phyloP scores from a whole-genome alignment of 2,797 vertebrate species.

The Hybognathus amarus region DNA sequence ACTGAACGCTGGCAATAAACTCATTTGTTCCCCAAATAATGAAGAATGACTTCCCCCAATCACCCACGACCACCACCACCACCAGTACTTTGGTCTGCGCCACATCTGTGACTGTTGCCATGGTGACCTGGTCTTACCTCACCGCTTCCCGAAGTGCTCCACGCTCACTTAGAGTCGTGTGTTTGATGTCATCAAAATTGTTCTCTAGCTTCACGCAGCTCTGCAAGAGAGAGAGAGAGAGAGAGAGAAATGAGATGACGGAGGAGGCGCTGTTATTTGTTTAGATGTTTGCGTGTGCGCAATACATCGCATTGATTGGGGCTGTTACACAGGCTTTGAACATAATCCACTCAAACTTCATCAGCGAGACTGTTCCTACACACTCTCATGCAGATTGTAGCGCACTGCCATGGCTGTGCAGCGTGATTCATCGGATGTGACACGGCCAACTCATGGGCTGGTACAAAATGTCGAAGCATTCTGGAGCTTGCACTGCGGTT shows the following conservation, averaged over 20 bases:
- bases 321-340: constrained; percentile 55
- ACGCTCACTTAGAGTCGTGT: constrained; percentile 86
- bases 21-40: constrained; percentile 92
- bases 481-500: constrained; percentile 70
- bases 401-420: constrained; percentile 46
- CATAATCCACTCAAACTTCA: constrained; percentile 59
- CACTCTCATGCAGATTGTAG: constrained; percentile 66
- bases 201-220: constrained; percentile 84
- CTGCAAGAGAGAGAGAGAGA: constrained; percentile 69
- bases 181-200: constrained; percentile 95
- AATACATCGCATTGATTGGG: constrained; percentile 51
- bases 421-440: constrained; percentile 78
- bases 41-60: constrained; percentile 82
- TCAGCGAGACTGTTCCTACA: constrained; percentile 11
- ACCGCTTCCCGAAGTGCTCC: constrained; percentile 89
- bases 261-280: constrained; percentile 53
- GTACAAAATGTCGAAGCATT: constrained; percentile 62
- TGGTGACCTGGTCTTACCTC: constrained; percentile 89
- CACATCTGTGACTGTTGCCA: constrained; percentile 91
- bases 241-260: constrained; percentile 52
- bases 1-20: constrained; percentile 89
- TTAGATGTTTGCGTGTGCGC: constrained; percentile 49
- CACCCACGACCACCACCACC: constrained; percentile 38
- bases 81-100: constrained; percentile 71
- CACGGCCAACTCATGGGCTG: constrained; percentile 73